These are phyloP conservation scores for Perognathus longimembris DNA, from an alignment of 2,113 vertebrate genomes.

Conservation along the genomic window DNA sequence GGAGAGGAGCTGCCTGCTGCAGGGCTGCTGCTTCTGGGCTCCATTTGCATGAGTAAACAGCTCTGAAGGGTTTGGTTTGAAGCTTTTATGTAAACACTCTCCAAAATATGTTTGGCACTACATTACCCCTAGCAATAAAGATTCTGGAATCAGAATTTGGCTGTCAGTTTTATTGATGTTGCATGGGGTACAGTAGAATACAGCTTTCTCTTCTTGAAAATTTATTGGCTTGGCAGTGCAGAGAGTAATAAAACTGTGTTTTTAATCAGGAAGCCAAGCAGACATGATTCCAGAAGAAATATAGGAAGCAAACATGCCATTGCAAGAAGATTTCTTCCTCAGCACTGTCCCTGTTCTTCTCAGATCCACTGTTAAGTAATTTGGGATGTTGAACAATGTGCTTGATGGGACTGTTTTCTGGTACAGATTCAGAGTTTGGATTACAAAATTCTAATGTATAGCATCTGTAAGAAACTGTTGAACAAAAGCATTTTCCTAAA, in stretches of 20 bases:
- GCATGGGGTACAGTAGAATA: slow-evolving; percentile 73
- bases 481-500: slow-evolving; percentile 29
- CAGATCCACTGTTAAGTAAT: slow-evolving; percentile 59
- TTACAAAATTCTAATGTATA: not conserved
- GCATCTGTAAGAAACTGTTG: slow-evolving; percentile 7
- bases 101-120: slow-evolving; percentile 78
- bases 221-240: slow-evolving; percentile 70
- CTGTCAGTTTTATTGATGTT: slow-evolving; percentile 82
- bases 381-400: not conserved
- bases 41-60: slow-evolving; percentile 76
- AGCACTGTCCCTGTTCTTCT: slow-evolving; percentile 53
- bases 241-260: slow-evolving; percentile 69
- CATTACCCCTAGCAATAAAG: slow-evolving; percentile 80
- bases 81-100: slow-evolving; percentile 81
- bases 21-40: slow-evolving; percentile 11
- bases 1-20: slow-evolving; percentile 32
- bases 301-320: slow-evolving; percentile 51
- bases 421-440: not conserved
- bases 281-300: slow-evolving; percentile 70
- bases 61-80: slow-evolving; percentile 70
- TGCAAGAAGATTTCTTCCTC: slow-evolving; percentile 39
- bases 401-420: not conserved
- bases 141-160: slow-evolving; percentile 79
- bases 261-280: slow-evolving; percentile 76
- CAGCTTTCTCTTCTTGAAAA: slow-evolving; percentile 70